These are phyloP conservation scores for Anabas testudineus DNA, from an alignment of 2,797 vertebrate species.

Conservation along the genomic window DNA sequence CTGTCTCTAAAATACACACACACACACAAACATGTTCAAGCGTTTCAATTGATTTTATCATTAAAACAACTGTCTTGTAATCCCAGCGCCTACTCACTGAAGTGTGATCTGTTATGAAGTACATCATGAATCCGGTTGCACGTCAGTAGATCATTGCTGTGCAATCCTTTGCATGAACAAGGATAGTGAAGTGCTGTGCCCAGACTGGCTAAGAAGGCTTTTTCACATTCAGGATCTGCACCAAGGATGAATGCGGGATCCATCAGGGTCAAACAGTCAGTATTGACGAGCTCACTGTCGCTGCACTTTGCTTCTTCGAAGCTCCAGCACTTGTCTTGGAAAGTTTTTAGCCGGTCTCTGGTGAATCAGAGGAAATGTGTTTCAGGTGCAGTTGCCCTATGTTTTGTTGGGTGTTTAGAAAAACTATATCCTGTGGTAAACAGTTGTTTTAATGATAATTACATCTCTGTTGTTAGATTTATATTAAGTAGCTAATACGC, in stretches of 20 bases:
- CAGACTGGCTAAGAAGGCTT: conserved; percentile 85
- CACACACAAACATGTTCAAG: neutral
- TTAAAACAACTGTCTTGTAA: neutral
- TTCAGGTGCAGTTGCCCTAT: neutral
- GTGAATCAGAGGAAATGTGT: conserved; percentile 18
- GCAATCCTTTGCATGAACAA: conserved; percentile 84
- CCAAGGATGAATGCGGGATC: conserved; percentile 81
- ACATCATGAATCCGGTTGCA: conserved; percentile 86
- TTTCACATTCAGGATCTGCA: conserved; percentile 83
- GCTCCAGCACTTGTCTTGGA: conserved; percentile 88
- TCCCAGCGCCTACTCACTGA: conserved; percentile 79
- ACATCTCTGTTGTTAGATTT: too few species aligned
- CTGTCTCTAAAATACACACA: conserved; percentile 50
- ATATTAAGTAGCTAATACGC: too few species aligned
- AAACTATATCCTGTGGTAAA: too few species aligned
- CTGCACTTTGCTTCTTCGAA: conserved; percentile 71
- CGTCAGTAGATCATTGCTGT: conserved; percentile 64
- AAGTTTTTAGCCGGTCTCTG: conserved; percentile 83
- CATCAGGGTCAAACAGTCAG: conserved; percentile 84
- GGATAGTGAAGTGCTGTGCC: conserved; percentile 86
- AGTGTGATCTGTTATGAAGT: conserved; percentile 88
- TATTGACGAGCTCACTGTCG: conserved; percentile 57
- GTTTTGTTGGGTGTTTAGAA: too few species aligned
- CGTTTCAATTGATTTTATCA: neutral
- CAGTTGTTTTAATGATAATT: too few species aligned